A percentile compares a stretch with the other conserved stretches of the same genome.
These are phyloP conservation scores for Eueremaeus valkanovi DNA, from an alignment of 2,888 invertebrate genomes.

Conservation along the genomic window DNA sequence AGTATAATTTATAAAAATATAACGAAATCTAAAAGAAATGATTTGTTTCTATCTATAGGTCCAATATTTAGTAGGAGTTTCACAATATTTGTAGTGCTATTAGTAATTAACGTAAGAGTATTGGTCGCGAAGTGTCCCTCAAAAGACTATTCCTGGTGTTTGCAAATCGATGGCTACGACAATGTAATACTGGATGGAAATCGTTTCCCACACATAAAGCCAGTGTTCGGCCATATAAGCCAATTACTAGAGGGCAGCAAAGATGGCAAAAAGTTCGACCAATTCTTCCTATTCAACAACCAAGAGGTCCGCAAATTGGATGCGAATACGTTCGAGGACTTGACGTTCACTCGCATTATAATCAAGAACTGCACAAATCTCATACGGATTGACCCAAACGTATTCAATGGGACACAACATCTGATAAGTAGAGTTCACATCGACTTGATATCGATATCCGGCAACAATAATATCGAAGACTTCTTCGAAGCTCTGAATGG, in stretches of 20 bases:
- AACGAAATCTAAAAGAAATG: neutral
- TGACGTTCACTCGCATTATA: conserved; percentile 24
- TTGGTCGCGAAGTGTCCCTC: conserved; percentile 37
- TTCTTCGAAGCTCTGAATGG: conserved; percentile 39
- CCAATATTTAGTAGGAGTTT: neutral
- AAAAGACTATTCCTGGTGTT: conserved; percentile 36
- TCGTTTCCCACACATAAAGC: conserved; percentile 11
- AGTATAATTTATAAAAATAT: too few species aligned
- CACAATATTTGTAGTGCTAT: neutral
- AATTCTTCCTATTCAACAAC: conserved; percentile 35
- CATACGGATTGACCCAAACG: conserved; percentile 8
- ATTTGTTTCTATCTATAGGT: neutral
- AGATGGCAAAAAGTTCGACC: conserved; percentile 36
- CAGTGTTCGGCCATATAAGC: conserved; percentile 23
- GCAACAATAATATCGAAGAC: conserved; percentile 5
- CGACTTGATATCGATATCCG: conserved; percentile 22
- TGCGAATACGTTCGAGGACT: conserved; percentile 33
- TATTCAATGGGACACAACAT: conserved; percentile 37
- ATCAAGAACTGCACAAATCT: conserved; percentile 39
- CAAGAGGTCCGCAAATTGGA: conserved; percentile 24
- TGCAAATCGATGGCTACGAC: conserved; percentile 40
- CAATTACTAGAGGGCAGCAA: conserved; percentile 28
- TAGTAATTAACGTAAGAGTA: neutral
- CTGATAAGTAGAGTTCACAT: conserved; percentile 26
- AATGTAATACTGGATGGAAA: conserved; percentile 37